Conservation (phyloP, 2,797 vertebrate genomes). For the Silurus aristotelis region DNA sequence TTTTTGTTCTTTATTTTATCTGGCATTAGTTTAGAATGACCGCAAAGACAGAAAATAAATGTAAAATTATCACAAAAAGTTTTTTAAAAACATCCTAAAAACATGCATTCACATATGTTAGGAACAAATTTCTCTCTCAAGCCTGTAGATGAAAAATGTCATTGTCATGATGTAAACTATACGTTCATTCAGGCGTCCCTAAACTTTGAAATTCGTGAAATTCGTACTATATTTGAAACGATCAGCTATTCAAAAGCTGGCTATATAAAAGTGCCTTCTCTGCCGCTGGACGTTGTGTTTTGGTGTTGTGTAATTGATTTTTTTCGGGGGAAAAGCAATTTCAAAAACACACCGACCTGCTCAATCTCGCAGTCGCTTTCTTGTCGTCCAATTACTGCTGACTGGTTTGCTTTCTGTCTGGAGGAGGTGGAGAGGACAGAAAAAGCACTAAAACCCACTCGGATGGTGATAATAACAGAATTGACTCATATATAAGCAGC, state of each 20-base stretch:
- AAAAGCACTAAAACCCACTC: constrained; percentile 46
- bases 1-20: not conserved
- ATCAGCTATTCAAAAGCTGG: not conserved
- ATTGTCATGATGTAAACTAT: not conserved
- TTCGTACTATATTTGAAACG: not conserved
- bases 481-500: constrained; percentile 29
- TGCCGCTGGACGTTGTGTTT: constrained; percentile 15
- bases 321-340: constrained; percentile 45
- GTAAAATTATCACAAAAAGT: not conserved
- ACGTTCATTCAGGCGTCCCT: not conserved
- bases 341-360: constrained; percentile 49
- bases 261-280: constrained; percentile 2
- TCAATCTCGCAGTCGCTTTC: constrained; percentile 31
- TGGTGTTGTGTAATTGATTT: constrained; percentile 49
- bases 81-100: not conserved
- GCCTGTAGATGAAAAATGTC: not conserved
- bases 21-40: not conserved
- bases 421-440: constrained; percentile 42
- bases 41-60: not conserved
- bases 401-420: constrained; percentile 50
- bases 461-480: constrained; percentile 53
- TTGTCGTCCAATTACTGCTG: constrained; percentile 56
- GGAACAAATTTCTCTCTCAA: not conserved
- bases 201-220: not conserved
- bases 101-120: not conserved